Evolutionary conservation across 2,797 vertebrate species (phyloP).

Genomic region (Trematomus bernacchii): DNA sequence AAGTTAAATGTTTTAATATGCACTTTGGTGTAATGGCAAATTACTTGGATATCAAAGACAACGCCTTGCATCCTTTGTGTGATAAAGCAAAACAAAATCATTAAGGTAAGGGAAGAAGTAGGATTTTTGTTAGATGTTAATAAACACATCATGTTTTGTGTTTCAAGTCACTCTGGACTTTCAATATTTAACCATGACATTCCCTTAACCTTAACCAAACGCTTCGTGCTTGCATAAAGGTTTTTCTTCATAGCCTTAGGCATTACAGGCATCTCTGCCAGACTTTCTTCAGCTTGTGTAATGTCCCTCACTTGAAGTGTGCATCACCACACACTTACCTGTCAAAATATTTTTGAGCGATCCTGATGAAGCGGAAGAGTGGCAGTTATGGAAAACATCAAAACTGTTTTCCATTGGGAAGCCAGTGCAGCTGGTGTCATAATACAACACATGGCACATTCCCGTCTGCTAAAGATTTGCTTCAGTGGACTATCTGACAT

Average conservation of each 20-base stretch:
- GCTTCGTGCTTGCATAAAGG: background rate
- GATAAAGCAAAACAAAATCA: background rate
- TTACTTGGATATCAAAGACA: background rate
- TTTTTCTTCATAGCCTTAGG: conserved; percentile 17
- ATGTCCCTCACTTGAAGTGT: conserved; percentile 67
- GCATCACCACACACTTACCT: conserved; percentile 74
- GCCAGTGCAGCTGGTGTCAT: conserved; percentile 78
- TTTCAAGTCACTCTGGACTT: conserved; percentile 1
- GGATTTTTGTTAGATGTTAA: background rate
- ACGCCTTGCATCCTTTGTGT: background rate
- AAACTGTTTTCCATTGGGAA: conserved; percentile 77
- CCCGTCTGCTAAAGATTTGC: conserved; percentile 76
- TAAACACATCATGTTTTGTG: conserved; percentile 1
- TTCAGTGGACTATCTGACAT: conserved; percentile 85
- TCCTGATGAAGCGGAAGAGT: conserved; percentile 81
- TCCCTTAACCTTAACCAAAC: background rate
- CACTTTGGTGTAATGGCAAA: background rate
- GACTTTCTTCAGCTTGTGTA: conserved; percentile 46
- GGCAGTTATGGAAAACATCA: conserved; percentile 81
- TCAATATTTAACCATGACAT: conserved; percentile 20
- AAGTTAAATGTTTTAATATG: background rate
- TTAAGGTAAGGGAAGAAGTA: background rate
- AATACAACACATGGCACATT: conserved; percentile 77
- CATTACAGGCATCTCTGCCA: conserved; percentile 39
- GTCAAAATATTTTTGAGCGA: conserved; percentile 78